Percentiles rank a stretch among this genome's conserved stretches.
Conservation (phyloP, 2,113 vertebrate species). For the Dryoscopus gambensis region DNA sequence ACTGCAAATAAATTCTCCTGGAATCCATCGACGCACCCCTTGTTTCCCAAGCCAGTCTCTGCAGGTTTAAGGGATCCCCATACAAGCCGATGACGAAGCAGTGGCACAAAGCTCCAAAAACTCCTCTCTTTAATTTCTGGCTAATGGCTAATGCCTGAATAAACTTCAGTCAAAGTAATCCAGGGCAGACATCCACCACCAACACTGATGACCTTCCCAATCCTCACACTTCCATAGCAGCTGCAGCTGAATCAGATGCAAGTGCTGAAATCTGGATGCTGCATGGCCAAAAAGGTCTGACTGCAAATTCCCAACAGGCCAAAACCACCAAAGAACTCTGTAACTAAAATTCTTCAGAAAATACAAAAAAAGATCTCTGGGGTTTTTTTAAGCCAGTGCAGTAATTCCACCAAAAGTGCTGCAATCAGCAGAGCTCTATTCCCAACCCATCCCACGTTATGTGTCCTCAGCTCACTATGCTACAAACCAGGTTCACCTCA, state of each 20-base stretch:
- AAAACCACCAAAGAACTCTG: not conserved
- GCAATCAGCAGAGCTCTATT: not conserved
- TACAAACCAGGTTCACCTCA: not conserved
- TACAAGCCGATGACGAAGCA: not conserved
- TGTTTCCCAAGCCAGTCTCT: not conserved
- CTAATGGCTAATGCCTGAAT: not conserved
- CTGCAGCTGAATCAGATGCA: not conserved
- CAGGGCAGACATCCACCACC: rapidly evolving
- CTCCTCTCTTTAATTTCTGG: not conserved
- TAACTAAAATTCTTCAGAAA: not conserved
- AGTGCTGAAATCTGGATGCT: rapidly evolving
- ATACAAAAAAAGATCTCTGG: not conserved
- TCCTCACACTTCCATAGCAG: not conserved
- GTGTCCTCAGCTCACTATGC: not conserved
- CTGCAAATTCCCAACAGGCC: not conserved
- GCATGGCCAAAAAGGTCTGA: not conserved
- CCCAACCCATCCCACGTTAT: not conserved
- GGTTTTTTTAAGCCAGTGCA: not conserved
- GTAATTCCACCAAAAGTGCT: not conserved
- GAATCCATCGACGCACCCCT: slow-evolving; percentile 44
- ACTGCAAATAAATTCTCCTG: slow-evolving; percentile 66
- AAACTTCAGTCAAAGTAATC: not conserved
- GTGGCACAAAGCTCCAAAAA: rapidly evolving
- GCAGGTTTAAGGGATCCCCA: not conserved
- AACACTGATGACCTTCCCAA: rapidly evolving